Evolutionary conservation across 2,797 vertebrate species (phyloP).

Genomic region (Sylvilagus floridanus): DNA sequence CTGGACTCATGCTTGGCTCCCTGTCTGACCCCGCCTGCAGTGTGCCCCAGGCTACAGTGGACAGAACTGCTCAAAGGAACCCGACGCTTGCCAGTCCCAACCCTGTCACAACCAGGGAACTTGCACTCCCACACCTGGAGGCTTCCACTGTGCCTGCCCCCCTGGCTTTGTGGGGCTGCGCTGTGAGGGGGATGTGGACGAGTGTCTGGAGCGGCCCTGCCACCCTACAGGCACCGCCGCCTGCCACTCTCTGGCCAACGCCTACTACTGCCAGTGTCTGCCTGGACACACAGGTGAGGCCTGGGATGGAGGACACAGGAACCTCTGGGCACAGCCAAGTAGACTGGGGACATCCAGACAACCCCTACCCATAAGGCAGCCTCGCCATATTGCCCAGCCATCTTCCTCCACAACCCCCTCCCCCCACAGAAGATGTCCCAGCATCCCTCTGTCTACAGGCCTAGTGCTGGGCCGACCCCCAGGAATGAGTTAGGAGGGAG

Average conservation of each 20-base stretch:
- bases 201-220: slow-evolving; percentile 85
- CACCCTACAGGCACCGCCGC: slow-evolving; percentile 81
- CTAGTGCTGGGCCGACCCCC: not conserved
- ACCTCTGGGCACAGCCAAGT: not conserved
- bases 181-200: slow-evolving; percentile 83
- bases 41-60: slow-evolving; percentile 82
- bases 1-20: not conserved
- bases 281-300: slow-evolving; percentile 85
- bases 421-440: not conserved
- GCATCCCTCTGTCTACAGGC: not conserved
- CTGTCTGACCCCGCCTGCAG: slow-evolving; percentile 50
- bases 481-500: not conserved
- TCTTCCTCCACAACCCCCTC: not conserved
- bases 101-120: slow-evolving; percentile 84
- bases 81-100: slow-evolving; percentile 80
- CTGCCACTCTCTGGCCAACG: slow-evolving; percentile 82
- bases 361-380: too few species aligned
- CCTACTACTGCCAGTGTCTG: slow-evolving; percentile 85
- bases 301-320: fast-evolving
- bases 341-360: not conserved
- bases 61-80: slow-evolving; percentile 81
- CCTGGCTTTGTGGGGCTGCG: slow-evolving; percentile 83
- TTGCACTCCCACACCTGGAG: slow-evolving; percentile 78
- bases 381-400: not conserved
- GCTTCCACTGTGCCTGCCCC: slow-evolving; percentile 83